A percentile compares a stretch with the other conserved stretches of the same genome.
Conservation (phyloP, 2,797 vertebrate species). For the Mallotus villosus region DNA sequence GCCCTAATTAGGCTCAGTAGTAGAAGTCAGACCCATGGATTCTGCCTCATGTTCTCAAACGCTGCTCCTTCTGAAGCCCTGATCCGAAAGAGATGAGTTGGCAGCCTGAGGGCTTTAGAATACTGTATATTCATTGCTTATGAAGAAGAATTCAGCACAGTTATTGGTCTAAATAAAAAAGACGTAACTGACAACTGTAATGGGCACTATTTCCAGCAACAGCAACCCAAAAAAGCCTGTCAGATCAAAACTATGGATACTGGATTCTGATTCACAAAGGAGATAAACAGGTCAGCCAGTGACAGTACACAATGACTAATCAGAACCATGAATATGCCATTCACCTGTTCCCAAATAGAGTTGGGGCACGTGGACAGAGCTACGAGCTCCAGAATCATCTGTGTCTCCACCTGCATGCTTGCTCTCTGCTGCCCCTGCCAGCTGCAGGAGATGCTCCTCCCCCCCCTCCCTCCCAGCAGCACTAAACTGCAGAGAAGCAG, state of each 20-base stretch:
- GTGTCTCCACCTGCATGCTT: not conserved
- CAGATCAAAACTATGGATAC: not conserved
- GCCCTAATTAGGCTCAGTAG: conserved; percentile 69
- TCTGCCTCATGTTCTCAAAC: conserved; percentile 59
- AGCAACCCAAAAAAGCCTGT: conserved; percentile 16
- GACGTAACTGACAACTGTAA: no score
- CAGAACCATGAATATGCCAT: conserved; percentile 12
- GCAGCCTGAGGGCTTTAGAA: conserved; percentile 38
- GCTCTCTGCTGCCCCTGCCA: no score
- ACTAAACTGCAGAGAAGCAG: conserved; percentile 3
- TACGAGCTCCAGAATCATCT: conserved; percentile 4
- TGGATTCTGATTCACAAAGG: not conserved
- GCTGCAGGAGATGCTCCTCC: not conserved
- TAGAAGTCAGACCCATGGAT: conserved; percentile 67
- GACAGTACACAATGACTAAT: not conserved
- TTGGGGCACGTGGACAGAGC: conserved; percentile 21
- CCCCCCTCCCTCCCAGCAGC: not conserved
- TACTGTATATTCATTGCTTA: not conserved
- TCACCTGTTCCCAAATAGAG: conserved; percentile 2
- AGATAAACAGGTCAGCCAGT: not conserved
- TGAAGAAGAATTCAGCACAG: conserved; percentile 20
- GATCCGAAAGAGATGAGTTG: conserved; percentile 40
- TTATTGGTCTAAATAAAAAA: no score
- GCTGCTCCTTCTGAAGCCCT: conserved; percentile 49
- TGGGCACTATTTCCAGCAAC: not conserved